These are phyloP conservation scores for Latrodectus elegans DNA, from an alignment of 2,888 invertebrate genomes.

Conservation along the genomic window DNA sequence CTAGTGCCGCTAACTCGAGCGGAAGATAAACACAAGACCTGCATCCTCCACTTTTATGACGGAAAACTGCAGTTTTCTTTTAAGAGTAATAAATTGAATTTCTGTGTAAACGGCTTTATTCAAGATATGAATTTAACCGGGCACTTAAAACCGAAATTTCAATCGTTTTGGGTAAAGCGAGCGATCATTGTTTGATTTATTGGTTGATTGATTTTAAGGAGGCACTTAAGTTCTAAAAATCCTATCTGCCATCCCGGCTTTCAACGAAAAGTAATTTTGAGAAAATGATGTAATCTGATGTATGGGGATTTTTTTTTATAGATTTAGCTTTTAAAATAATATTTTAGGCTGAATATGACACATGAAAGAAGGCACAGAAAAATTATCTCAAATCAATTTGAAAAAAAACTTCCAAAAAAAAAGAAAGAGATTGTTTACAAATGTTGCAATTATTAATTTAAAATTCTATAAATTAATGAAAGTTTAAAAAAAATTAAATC, in stretches of 20 bases:
- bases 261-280: neutral
- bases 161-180: conserved; percentile 5
- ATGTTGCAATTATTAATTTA: no score
- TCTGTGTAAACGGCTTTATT: conserved; percentile 43
- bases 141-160: conserved; percentile 20
- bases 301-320: no score
- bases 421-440: no score
- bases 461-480: no score
- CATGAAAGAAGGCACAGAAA: no score
- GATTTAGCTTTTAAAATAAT: no score
- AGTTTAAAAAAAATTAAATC: no score
- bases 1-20: conserved; percentile 1
- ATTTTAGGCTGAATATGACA: no score
- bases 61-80: conserved; percentile 23
- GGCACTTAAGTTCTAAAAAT: neutral
- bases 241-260: neutral
- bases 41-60: conserved; percentile 39
- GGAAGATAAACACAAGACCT: conserved; percentile 46
- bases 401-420: no score
- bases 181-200: conserved; percentile 30
- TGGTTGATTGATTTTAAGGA: conserved; percentile 20
- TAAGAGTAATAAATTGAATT: conserved; percentile 35
- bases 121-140: conserved; percentile 46
- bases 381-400: no score
- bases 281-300: no score